phyloP scores from a whole-genome alignment of 2,888 invertebrate genomes.

The Trichacis sp. region DNA sequence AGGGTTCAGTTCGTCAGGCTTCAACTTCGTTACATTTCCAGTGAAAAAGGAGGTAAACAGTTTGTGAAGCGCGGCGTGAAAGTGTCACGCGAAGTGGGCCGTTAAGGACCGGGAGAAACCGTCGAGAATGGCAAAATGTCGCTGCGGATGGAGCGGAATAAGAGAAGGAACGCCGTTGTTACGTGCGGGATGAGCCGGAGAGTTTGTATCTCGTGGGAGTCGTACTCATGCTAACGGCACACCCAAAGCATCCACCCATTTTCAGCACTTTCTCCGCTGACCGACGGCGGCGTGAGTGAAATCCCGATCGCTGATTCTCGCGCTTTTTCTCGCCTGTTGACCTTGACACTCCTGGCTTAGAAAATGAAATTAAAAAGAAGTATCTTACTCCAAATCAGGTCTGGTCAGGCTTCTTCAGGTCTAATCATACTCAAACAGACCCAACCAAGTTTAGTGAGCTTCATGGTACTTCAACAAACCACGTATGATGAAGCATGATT shows the following conservation, averaged over 20 bases:
- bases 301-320: conserved; percentile 47
- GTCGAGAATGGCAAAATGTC: conserved; percentile 47
- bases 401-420: no score
- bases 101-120: conserved; percentile 49
- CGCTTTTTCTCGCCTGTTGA: conserved; percentile 7
- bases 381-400: no score
- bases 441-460: no score
- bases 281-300: conserved; percentile 46
- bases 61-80: conserved; percentile 46
- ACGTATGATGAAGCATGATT: no score
- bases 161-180: conserved; percentile 57
- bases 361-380: no score
- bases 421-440: no score
- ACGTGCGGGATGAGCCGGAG: conserved; percentile 63
- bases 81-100: conserved; percentile 49
- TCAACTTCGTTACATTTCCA: conserved; percentile 8
- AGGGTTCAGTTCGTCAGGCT: conserved; percentile 17
- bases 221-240: conserved; percentile 59
- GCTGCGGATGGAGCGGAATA: conserved; percentile 47
- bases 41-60: conserved; percentile 37
- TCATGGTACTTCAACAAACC: no score
- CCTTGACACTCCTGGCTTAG: no score
- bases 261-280: conserved; percentile 48
- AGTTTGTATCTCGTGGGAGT: conserved; percentile 61
- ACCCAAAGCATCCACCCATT: conserved; percentile 58